Evolutionary conservation across 2,888 invertebrate species (phyloP), one percentile per base, ranked within the genome.

Genomic region (Hemistola chrysoprasaria): DNA sequence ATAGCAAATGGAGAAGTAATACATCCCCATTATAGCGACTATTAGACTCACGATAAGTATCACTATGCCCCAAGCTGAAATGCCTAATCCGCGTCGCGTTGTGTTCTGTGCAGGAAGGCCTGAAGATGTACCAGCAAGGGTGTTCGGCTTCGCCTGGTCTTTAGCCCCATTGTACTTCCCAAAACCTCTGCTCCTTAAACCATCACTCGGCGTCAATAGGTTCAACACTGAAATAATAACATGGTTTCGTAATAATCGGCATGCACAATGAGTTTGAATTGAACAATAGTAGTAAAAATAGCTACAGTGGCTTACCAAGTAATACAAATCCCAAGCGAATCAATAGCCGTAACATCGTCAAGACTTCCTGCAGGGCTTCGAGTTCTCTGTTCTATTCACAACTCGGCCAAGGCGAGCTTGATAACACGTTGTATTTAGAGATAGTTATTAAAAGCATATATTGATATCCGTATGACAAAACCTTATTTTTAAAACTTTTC

Each of bases 61-160:
- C 6, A 92, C 90, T 16, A 93, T 90, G 9, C 93, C 93, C 90
- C 93, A 93, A 0, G 93, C 93, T 0, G 92, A 92, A 22, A 92
- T 76, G 3, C 90, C 90, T n/a, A 88, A 53, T 8, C 89, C 86
- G 62, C 68, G 67, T 23, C 78, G 63, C 1, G 73, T 59, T 1
- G 71, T 28, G 23, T 64, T 65, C 40, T 80, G 74, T 3, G 69
- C 55, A 1, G 78, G 66, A 8, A 71, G 46, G 3, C 75, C 74
- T 10, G 68, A 40, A 11, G 71, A 66, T n/a, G 68, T 61, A 1
- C 75, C 75, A 8, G 49, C 53, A 5, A 69, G 56, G 2, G 71
- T 60, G 36, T 76, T 75, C 0, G 62, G 45, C 22, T 62, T 56
- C 31, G 48, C 47, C 8, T 56, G 61, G 28, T 66, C 66, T 9